phyloP scores from a whole-genome alignment of 2,888 invertebrate species.

The Mesoligia furuncula region DNA sequence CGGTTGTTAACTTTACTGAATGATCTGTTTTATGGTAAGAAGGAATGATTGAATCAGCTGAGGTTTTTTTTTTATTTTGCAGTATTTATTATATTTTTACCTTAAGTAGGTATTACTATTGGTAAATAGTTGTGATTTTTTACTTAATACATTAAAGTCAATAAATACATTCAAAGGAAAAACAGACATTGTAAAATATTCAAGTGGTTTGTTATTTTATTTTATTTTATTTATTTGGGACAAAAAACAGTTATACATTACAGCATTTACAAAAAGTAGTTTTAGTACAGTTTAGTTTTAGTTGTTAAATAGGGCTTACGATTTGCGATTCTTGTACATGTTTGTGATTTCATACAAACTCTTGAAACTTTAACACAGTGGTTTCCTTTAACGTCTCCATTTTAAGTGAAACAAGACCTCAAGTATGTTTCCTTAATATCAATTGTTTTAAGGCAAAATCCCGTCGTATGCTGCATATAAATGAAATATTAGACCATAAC shows the following conservation, averaged over 20 bases:
- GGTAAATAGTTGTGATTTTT: neutral
- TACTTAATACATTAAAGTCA: neutral
- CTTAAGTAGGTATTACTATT: neutral
- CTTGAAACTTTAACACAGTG: constrained; percentile 10
- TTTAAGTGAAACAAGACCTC: constrained; percentile 45
- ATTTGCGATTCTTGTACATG: neutral
- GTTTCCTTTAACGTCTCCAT: constrained; percentile 27
- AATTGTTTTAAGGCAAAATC: constrained; percentile 53
- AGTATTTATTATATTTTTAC: neutral
- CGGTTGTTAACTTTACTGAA: constrained; percentile 23
- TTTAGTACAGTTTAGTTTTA: too few relatives aligned
- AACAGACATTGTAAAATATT: neutral
- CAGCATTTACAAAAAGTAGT: too few relatives aligned
- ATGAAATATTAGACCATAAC: constrained; percentile 69
- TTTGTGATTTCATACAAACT: constrained; percentile 11
- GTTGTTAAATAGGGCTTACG: neutral
- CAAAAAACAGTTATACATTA: too few relatives aligned
- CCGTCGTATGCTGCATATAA: constrained; percentile 63
- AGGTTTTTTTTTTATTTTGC: neutral
- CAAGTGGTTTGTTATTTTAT: too few relatives aligned
- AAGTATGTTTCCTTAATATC: constrained; percentile 38
- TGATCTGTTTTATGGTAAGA: constrained; percentile 12
- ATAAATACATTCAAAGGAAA: neutral
- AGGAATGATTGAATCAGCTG: too few relatives aligned
- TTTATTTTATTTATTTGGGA: too few relatives aligned